Conservation (phyloP, 2,888 invertebrate genomes). For the Furcula furcula region DNA sequence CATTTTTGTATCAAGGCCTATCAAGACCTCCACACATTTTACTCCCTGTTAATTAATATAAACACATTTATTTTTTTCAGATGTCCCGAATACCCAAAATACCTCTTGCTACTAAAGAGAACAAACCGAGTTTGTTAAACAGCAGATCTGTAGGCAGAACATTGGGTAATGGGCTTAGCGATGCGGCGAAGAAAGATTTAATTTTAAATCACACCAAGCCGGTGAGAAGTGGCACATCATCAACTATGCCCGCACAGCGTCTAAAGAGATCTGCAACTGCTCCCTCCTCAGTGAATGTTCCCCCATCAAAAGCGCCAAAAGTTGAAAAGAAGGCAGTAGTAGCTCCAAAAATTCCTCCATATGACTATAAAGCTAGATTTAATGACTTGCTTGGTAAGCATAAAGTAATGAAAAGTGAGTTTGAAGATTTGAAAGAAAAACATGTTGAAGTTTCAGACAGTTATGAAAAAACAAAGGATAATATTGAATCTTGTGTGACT, state of each 20-base stretch:
- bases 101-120: constrained; percentile 62
- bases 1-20: too few relatives aligned
- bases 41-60: too few relatives aligned
- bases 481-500: constrained; percentile 46
- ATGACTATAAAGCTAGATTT: constrained; percentile 85
- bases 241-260: constrained; percentile 47
- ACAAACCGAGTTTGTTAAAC: constrained; percentile 53
- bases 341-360: constrained; percentile 82
- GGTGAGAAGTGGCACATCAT: constrained; percentile 34
- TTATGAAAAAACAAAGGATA: constrained; percentile 73
- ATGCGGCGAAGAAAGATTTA: constrained; percentile 63
- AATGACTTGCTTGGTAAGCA: constrained; percentile 83
- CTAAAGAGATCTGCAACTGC: constrained; percentile 63
- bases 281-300: constrained; percentile 44
- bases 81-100: constrained; percentile 75
- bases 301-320: constrained; percentile 53
- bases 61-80: constrained; percentile 44
- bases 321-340: constrained; percentile 63
- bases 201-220: constrained; percentile 69
- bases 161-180: constrained; percentile 59
- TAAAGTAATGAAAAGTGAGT: constrained; percentile 76
- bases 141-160: constrained; percentile 46
- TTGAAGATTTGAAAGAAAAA: constrained; percentile 73
- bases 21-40: too few relatives aligned
- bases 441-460: constrained; percentile 76